These are phyloP conservation scores for Lepidurus arcticus DNA, from an alignment of 1,140 invertebrate species.

Conservation along the genomic window DNA sequence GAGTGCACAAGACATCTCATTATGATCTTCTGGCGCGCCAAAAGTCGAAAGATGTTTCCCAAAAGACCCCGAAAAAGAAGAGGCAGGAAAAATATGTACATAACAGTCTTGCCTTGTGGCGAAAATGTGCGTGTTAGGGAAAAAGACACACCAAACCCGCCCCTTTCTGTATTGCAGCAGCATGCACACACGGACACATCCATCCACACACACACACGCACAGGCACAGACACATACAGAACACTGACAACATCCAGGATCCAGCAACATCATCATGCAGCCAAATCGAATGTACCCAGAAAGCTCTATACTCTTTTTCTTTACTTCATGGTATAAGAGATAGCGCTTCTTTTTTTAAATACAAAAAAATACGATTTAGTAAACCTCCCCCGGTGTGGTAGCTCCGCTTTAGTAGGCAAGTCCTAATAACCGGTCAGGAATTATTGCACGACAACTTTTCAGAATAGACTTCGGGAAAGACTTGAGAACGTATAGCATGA, in stretches of 20 bases:
- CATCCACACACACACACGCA: not conserved
- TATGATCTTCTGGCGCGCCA: not conserved
- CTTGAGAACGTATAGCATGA: not conserved
- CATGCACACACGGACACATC: not conserved
- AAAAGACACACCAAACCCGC: slow-evolving; percentile 3
- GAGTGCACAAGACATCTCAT: not conserved
- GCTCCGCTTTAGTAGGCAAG: too few species aligned
- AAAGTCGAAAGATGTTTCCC: not conserved
- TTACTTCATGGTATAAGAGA: too few species aligned
- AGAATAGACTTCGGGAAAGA: not conserved
- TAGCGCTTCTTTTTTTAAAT: too few species aligned
- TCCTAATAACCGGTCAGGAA: not conserved
- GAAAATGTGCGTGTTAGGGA: slow-evolving; percentile 1
- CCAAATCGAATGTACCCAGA: too few species aligned
- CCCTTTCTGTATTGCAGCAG: not conserved
- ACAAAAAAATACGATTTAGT: too few species aligned
- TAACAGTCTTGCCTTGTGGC: not conserved
- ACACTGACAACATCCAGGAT: too few species aligned
- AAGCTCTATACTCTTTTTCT: too few species aligned
- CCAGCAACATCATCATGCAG: too few species aligned
- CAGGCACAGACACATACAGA: too few species aligned
- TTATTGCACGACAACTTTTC: not conserved
- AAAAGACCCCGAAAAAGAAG: not conserved
- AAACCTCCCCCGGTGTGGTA: too few species aligned
- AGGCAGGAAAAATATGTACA: not conserved